phyloP scores from a whole-genome alignment of 2,113 vertebrate species.

The Petrocephalus zakoni region DNA sequence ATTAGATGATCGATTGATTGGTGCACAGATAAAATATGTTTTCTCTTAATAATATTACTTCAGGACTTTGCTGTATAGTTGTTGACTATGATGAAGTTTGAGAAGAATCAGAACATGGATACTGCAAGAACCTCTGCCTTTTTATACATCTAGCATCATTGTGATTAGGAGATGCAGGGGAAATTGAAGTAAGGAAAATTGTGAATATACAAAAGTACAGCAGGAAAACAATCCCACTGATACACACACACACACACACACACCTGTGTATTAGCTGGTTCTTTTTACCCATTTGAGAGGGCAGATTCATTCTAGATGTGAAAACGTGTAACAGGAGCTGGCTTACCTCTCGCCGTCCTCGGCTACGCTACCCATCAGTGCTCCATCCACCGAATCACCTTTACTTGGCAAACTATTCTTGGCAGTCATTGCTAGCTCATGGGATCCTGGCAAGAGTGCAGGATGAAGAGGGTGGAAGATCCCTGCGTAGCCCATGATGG shows the following conservation, averaged over 20 bases:
- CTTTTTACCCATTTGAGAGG: constrained; percentile 26
- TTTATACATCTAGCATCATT: neutral
- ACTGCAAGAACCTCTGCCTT: neutral
- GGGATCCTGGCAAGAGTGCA: constrained; percentile 27
- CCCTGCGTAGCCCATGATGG: constrained; percentile 35
- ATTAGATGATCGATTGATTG: neutral
- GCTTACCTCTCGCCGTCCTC: constrained; percentile 47
- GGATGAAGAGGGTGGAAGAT: constrained; percentile 42
- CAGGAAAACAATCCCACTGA: constrained; percentile 27
- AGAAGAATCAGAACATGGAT: neutral
- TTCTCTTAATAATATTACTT: neutral
- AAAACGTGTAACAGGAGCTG: neutral
- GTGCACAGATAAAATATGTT: neutral
- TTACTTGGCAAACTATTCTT: constrained; percentile 44
- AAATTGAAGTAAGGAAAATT: constrained; percentile 40
- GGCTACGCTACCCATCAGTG: constrained; percentile 19
- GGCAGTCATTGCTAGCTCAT: constrained; percentile 33
- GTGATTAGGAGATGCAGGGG: constrained; percentile 35
- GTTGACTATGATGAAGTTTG: neutral
- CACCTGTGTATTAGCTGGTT: constrained; percentile 49
- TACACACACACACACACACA: neutral
- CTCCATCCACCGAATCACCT: constrained; percentile 30
- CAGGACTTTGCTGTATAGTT: neutral
- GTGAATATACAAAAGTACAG: constrained; percentile 49
- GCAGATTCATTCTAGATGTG: neutral